Conservation (phyloP, 2,888 invertebrate genomes). For the Leistus spinibarbis region DNA sequence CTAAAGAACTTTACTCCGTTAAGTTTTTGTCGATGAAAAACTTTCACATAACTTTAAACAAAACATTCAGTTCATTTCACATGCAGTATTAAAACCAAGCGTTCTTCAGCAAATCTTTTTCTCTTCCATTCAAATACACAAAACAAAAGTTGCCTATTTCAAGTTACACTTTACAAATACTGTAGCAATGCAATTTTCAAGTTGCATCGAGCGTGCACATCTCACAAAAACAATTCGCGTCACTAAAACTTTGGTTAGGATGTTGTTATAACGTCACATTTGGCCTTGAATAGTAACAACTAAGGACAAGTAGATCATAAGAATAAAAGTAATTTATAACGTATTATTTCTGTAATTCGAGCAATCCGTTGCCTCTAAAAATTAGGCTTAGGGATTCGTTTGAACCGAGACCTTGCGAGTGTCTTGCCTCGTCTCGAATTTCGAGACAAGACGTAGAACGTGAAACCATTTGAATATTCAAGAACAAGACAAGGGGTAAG, state of each 20-base stretch:
- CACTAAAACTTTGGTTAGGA: neutral
- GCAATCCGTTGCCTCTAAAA: too few species aligned
- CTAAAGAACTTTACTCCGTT: neutral
- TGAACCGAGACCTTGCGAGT: too few species aligned
- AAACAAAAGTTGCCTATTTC: slow-evolving; percentile 41
- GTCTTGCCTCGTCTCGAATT: too few species aligned
- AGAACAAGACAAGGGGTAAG: too few species aligned
- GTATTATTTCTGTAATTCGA: too few species aligned
- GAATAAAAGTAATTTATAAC: too few species aligned
- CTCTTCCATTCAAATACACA: slow-evolving; percentile 44
- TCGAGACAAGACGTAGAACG: too few species aligned
- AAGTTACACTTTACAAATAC: slow-evolving; percentile 28
- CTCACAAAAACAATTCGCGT: neutral
- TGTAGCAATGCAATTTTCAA: slow-evolving; percentile 12
- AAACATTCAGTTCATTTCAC: slow-evolving; percentile 33
- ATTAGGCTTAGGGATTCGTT: too few species aligned
- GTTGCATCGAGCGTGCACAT: neutral
- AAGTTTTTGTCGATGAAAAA: slow-evolving; percentile 3
- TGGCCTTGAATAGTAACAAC: neutral
- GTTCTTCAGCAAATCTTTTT: slow-evolving; percentile 16
- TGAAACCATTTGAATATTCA: too few species aligned
- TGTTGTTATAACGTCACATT: neutral
- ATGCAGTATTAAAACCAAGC: slow-evolving; percentile 26
- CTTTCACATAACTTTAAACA: slow-evolving; percentile 28
- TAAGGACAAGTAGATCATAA: neutral